Evolutionary conservation across 2,797 vertebrate genomes (phyloP), one percentile per base, ranked within the genome.

Genomic region (Fistularia tabacaria): DNA sequence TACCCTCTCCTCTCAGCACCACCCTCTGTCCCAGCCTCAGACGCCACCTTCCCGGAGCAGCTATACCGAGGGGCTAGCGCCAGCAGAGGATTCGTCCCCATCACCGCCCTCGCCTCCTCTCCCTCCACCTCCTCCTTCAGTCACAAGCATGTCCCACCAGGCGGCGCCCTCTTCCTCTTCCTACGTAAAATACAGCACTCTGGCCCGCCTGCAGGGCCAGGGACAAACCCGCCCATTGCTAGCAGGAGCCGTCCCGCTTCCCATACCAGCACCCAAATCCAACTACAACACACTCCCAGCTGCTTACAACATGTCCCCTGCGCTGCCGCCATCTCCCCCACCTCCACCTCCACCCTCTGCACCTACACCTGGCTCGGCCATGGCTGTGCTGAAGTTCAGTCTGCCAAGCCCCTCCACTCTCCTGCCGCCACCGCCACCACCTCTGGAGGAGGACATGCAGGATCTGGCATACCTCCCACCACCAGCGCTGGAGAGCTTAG

Each of bases 171-270:
- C 13, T 73, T 66, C 92, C 7, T 73, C 92, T 6, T 74, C 92
- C 11, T 94, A 94, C 9, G 85, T 93, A 41, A 97, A 95, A 73
- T 96, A 95, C 87, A 97, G 95, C 88, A 97, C 95, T 0, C 89
- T 97, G 68, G 90, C 94, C 37, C 89, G 92, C 41, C 76, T 95
- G 62, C 94, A 96, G 77, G 89, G 82, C 15, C 92, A 92, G 55
- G 78, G 51, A 62, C 84, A 80, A 58, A 3, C 7, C 36, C 67
- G 62, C 4, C 44, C 65, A 0, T 77, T 51, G 61, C 50, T 12
- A 8, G 38, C 38, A 0, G 72, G 55, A 0, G 39, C 48, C 0
- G 8, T 38, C 9, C 48, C 62, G 0, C 74, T 74, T 0, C 76
- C 84, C 3, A 49, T 65, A 0, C 89, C 89, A 50, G 45, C 81